A percentile compares a stretch with the other conserved stretches of the same genome.
phyloP scores from a whole-genome alignment of 2,797 vertebrate species.

The Trachops cirrhosus region DNA sequence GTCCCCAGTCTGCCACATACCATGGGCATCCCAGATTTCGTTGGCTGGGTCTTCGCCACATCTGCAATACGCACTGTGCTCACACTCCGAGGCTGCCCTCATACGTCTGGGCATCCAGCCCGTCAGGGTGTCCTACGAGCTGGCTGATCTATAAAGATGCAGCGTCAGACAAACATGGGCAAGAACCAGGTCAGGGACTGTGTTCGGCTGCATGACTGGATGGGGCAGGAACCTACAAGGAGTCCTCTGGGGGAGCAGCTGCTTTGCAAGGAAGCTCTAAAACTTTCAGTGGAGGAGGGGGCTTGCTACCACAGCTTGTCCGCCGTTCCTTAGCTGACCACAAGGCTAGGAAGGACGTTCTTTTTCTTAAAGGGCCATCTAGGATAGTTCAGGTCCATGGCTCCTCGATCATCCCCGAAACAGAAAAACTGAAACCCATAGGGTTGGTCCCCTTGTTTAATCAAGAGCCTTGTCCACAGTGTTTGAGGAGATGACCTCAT shows the following conservation, averaged over 20 bases:
- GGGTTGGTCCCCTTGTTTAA: background rate
- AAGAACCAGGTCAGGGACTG: background rate
- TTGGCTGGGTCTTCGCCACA: background rate
- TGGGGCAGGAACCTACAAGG: fast-evolving
- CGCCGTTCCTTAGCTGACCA: background rate
- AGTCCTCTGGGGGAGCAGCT: background rate
- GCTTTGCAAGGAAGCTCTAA: background rate
- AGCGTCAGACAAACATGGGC: background rate
- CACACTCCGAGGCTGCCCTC: background rate
- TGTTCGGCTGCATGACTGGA: background rate
- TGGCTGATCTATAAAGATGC: background rate
- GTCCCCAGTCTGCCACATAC: background rate
- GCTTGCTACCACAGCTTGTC: background rate
- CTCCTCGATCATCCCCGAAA: background rate
- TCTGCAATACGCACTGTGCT: background rate
- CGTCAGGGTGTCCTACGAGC: background rate
- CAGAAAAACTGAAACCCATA: background rate
- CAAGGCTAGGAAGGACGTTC: no score
- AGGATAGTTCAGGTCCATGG: background rate
- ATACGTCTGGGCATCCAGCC: background rate
- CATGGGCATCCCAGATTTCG: background rate
- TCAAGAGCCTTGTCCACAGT: no score
- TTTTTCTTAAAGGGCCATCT: background rate
- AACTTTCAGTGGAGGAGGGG: background rate
- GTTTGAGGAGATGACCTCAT: background rate